phyloP scores from a whole-genome alignment of 1,140 invertebrate species.

The Ostrea denselamellosa region DNA sequence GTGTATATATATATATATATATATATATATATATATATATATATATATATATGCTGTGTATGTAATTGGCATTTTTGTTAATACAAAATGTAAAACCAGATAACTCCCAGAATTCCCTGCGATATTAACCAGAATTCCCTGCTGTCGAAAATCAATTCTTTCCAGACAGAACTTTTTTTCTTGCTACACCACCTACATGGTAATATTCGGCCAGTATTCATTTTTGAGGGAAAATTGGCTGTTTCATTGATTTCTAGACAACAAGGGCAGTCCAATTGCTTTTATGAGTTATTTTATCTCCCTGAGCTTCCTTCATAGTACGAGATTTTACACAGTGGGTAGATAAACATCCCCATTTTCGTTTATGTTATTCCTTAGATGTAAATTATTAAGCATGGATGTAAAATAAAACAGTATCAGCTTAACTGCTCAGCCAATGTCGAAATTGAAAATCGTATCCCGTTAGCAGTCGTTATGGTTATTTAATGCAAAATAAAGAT shows the following conservation, averaged over 20 bases:
- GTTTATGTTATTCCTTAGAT: neutral
- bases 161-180: neutral
- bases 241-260: conserved; percentile 2
- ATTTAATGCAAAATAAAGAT: too few species aligned
- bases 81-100: too few species aligned
- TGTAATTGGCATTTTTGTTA: neutral
- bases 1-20: too few species aligned
- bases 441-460: too few species aligned
- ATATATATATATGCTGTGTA: neutral
- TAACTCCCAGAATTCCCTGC: too few species aligned
- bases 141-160: neutral
- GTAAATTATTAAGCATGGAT: neutral
- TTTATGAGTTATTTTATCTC: neutral
- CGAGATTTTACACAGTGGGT: neutral
- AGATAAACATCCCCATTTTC: neutral
- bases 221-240: conserved; percentile 4
- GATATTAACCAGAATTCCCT: conserved; percentile 10
- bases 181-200: neutral
- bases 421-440: too few species aligned
- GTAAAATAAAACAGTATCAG: neutral
- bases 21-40: too few species aligned
- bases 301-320: neutral
- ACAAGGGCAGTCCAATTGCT: neutral
- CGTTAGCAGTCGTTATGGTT: too few species aligned
- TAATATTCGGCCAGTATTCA: neutral